These are phyloP conservation scores for Nothocercus nigrocapillus DNA, from an alignment of 2,113 vertebrate genomes.

Conservation along the genomic window DNA sequence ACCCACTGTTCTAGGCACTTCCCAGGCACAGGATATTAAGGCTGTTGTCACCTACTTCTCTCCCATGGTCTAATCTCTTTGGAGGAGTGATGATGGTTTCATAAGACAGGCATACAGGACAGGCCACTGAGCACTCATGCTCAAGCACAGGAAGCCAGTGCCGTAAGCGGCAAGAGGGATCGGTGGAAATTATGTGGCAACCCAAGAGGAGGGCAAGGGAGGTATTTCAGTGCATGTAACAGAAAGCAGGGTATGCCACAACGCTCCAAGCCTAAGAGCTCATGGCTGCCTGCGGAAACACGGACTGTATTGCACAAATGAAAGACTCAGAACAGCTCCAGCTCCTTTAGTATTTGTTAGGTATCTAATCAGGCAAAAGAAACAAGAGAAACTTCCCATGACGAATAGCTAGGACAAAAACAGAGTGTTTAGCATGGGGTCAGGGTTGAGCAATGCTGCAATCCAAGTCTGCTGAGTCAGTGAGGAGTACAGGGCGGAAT, in stretches of 20 bases:
- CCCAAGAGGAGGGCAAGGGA: background rate
- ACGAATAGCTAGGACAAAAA: background rate
- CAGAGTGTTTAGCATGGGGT: background rate
- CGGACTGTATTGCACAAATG: background rate
- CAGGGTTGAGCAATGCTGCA: conserved; percentile 48
- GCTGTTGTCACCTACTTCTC: background rate
- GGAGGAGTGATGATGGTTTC: background rate
- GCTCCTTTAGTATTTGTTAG: background rate
- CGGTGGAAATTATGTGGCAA: background rate
- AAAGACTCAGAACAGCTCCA: background rate
- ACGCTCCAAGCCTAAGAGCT: background rate
- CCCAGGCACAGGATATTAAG: background rate
- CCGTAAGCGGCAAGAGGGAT: fast-evolving
- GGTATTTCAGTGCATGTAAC: fast-evolving
- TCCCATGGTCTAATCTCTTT: background rate
- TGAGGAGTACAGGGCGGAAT: conserved; percentile 20
- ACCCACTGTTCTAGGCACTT: background rate
- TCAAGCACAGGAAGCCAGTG: background rate
- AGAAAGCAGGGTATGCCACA: background rate
- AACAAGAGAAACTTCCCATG: background rate
- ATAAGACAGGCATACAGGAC: background rate
- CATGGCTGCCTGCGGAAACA: background rate
- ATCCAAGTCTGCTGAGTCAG: conserved; percentile 35
- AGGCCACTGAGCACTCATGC: background rate
- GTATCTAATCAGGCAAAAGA: background rate